Percentiles rank a stretch among this genome's conserved stretches.
phyloP scores from a whole-genome alignment of 2,888 invertebrate genomes.

The Nebria salina region DNA sequence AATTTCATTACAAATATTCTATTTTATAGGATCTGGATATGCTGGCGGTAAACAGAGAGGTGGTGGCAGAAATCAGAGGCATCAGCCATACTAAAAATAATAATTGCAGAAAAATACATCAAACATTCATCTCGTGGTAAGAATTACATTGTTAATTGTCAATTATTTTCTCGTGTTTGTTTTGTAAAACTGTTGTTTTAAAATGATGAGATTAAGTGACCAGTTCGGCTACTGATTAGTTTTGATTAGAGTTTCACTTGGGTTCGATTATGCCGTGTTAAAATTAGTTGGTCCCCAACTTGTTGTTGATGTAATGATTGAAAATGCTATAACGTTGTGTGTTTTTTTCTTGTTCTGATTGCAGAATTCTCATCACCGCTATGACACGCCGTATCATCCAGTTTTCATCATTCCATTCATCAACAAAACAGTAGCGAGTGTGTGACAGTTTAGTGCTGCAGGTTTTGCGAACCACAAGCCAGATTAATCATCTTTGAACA shows the following conservation, averaged over 20 bases:
- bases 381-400: slow-evolving; percentile 42
- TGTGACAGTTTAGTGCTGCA: slow-evolving; percentile 40
- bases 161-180: slow-evolving; percentile 43
- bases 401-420: slow-evolving; percentile 45
- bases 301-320: slow-evolving; percentile 8
- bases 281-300: slow-evolving; percentile 3
- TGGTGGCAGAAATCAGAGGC: slow-evolving; percentile 83
- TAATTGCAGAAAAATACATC: slow-evolving; percentile 43
- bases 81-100: slow-evolving; percentile 81
- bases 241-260: slow-evolving; percentile 47
- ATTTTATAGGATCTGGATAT: slow-evolving; percentile 67
- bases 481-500: slow-evolving; percentile 9
- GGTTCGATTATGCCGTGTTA: slow-evolving; percentile 23
- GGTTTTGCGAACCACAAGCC: slow-evolving; percentile 19
- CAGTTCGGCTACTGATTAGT: slow-evolving; percentile 53
- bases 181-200: background rate
- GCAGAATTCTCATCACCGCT: slow-evolving; percentile 43
- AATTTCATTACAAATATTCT: slow-evolving; percentile 37
- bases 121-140: slow-evolving; percentile 47
- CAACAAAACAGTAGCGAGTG: slow-evolving; percentile 42
- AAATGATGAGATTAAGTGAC: slow-evolving; percentile 49
- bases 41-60: slow-evolving; percentile 86
- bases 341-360: slow-evolving; percentile 17
- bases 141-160: slow-evolving; percentile 37
- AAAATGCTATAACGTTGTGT: slow-evolving; percentile 14